These are phyloP conservation scores for Calyptommatus sinebrachiatus DNA, from an alignment of 2,113 vertebrate species.

Conservation along the genomic window DNA sequence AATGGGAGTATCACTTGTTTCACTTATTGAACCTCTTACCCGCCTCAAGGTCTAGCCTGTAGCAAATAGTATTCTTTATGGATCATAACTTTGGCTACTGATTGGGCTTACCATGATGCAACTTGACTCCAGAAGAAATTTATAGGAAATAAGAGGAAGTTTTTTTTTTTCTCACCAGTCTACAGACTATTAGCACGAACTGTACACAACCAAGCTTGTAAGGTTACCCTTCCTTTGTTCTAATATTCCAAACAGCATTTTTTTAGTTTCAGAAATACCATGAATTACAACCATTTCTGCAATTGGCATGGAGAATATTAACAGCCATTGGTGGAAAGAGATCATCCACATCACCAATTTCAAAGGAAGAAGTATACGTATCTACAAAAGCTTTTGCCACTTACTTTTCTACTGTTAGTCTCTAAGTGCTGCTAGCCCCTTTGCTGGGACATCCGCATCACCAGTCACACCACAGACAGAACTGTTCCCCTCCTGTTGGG, in stretches of 20 bases:
- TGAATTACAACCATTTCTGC: no score
- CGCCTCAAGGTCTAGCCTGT: background rate
- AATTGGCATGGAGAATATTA: no score
- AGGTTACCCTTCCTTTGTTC: background rate
- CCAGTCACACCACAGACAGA: no score
- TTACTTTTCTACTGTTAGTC: no score
- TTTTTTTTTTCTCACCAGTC: background rate
- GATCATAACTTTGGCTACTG: background rate
- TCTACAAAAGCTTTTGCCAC: no score
- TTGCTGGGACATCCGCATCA: no score
- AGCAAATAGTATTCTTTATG: background rate
- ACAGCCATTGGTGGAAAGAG: no score
- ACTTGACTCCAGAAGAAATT: conserved; percentile 1
- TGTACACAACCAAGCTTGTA: background rate
- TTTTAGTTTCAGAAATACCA: background rate
- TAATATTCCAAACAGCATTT: background rate
- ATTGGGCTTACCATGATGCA: background rate
- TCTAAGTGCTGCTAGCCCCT: no score
- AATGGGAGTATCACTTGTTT: background rate
- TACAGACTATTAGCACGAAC: background rate
- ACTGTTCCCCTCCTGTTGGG: no score
- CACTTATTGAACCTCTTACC: background rate
- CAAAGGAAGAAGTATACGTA: no score
- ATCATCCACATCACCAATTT: no score
- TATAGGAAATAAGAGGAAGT: background rate